Percentiles rank a stretch among this genome's conserved stretches.
phyloP scores from a whole-genome alignment of 1,140 invertebrate genomes.

The Pectinophora gossypiella region DNA sequence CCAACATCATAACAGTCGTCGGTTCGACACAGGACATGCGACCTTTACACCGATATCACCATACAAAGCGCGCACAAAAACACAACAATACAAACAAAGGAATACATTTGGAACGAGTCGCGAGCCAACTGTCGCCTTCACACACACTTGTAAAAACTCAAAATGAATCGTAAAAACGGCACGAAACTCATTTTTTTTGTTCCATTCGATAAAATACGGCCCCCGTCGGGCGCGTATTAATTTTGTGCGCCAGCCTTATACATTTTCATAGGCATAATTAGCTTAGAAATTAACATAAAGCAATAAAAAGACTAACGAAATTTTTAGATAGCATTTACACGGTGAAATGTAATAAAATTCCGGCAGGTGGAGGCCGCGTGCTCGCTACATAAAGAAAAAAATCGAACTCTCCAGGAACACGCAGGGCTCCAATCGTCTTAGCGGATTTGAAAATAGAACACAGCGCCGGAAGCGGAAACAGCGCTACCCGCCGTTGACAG shows the following conservation, averaged over 20 bases:
- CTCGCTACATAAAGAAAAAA: conserved; percentile 13
- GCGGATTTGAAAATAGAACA: conserved; percentile 68
- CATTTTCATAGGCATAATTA: conserved; percentile 74
- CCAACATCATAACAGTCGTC: conserved; percentile 18
- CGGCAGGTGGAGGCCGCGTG: conserved; percentile 45
- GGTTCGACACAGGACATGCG: conserved; percentile 15
- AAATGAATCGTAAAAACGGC: conserved; percentile 52
- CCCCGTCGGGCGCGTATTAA: conserved; percentile 61
- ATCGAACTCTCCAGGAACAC: conserved; percentile 21
- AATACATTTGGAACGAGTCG: conserved; percentile 53
- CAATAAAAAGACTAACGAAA: conserved; percentile 70
- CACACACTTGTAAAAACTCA: conserved; percentile 40
- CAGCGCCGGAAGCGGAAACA: conserved; percentile 59
- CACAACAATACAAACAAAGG: conserved; percentile 49
- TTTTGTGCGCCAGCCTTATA: conserved; percentile 64
- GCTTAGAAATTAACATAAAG: conserved; percentile 73
- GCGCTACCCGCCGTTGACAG: conserved; percentile 58
- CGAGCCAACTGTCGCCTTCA: conserved; percentile 51
- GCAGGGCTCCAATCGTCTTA: conserved; percentile 26
- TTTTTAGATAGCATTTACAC: conserved; percentile 63
- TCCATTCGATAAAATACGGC: conserved; percentile 51
- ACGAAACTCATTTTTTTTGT: conserved; percentile 45
- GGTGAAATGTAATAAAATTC: conserved; percentile 55
- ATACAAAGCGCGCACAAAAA: conserved; percentile 29
- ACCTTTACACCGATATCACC: conserved; percentile 55